phyloP scores from a whole-genome alignment of 2,113 vertebrate species.

The Cochlearius cochlearius region DNA sequence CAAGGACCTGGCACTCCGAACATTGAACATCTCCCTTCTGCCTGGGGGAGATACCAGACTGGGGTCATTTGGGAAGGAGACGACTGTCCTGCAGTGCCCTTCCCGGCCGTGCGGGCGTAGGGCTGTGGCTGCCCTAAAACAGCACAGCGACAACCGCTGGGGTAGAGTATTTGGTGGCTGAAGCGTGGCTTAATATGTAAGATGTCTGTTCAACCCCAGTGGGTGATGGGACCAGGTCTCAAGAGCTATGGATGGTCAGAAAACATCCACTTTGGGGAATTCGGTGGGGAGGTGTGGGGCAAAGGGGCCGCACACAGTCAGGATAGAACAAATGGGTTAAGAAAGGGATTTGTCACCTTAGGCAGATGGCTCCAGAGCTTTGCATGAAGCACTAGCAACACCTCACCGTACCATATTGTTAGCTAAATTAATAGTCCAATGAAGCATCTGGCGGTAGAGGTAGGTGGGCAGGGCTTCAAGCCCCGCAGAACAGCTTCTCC shows the following conservation, averaged over 20 bases:
- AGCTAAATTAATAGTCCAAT: not conserved
- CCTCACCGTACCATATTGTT: not conserved
- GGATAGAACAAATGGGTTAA: not conserved
- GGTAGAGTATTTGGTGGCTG: not conserved
- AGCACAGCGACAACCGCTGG: not conserved
- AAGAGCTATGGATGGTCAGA: not conserved
- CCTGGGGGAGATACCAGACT: not conserved
- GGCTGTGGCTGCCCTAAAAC: not conserved
- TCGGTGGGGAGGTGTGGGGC: not conserved
- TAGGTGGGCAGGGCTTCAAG: not conserved
- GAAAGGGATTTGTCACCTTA: not conserved
- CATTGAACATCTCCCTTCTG: not conserved
- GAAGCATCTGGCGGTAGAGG: not conserved
- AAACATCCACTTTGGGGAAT: not conserved
- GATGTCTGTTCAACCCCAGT: too few species aligned
- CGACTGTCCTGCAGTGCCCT: not conserved
- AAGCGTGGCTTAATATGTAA: not conserved
- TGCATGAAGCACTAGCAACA: not conserved
- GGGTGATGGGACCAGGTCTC: not conserved
- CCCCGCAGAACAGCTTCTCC: not conserved
- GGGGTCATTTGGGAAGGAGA: not conserved
- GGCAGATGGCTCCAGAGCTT: not conserved
- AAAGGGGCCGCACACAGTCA: rapidly evolving
- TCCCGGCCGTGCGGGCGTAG: rapidly evolving
- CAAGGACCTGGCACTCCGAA: not conserved